A percentile compares a stretch with the other conserved stretches of the same genome.
phyloP scores from a whole-genome alignment of 2,888 invertebrate genomes.

The Aphelenchoides bicaudatus region DNA sequence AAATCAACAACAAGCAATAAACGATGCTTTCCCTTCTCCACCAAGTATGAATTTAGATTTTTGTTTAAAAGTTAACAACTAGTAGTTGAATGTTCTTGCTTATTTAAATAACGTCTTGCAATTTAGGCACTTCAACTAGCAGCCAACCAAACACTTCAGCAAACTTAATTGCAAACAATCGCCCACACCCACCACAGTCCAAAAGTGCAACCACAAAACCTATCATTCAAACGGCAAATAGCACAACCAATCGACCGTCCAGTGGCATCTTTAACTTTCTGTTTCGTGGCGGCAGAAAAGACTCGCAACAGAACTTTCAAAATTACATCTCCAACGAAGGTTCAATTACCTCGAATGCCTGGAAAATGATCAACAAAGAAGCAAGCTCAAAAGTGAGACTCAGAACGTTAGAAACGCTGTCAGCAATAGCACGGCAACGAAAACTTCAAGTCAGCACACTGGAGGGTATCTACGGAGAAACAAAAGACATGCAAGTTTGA shows the following conservation, averaged over 20 bases:
- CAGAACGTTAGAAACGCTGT: constrained; percentile 15
- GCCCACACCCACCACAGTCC: neutral
- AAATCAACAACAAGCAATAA: too few species aligned
- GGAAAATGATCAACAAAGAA: constrained; percentile 21
- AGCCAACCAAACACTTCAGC: neutral
- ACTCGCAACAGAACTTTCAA: constrained; percentile 13
- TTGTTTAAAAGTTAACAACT: too few species aligned
- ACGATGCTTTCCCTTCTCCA: too few species aligned
- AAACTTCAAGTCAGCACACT: constrained; percentile 41
- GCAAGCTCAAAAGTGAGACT: constrained; percentile 17
- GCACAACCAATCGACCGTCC: neutral
- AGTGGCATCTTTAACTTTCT: constrained; percentile 6
- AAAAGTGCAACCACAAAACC: neutral
- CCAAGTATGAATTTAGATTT: too few species aligned
- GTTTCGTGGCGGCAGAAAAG: constrained; percentile 1
- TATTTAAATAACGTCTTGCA: too few species aligned
- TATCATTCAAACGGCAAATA: too few species aligned
- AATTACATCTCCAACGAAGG: constrained; percentile 22
- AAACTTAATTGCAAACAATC: neutral
- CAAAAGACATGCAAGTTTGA: too few species aligned
- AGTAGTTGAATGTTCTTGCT: too few species aligned
- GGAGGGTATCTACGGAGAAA: too few species aligned
- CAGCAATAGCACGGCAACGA: constrained; percentile 23
- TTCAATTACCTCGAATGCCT: constrained; percentile 20
- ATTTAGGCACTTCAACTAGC: constrained; percentile 1